A percentile compares a stretch with the other conserved stretches of the same genome.
phyloP scores from a whole-genome alignment of 2,888 invertebrate genomes.

The Cabera pusaria region DNA sequence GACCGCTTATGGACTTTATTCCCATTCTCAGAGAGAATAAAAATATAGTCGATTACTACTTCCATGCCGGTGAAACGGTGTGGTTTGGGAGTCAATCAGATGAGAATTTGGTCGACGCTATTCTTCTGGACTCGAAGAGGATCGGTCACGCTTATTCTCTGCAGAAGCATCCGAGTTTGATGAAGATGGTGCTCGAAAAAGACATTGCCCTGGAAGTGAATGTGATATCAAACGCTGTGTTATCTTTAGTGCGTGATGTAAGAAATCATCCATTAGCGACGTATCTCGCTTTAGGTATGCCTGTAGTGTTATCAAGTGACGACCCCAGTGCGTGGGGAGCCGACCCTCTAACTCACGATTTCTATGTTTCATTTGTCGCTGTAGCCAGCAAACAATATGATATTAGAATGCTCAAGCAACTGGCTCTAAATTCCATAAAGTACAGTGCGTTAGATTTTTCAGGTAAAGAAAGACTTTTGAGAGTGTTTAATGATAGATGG shows the following conservation, averaged over 20 bases:
- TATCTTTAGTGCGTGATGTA: constrained; percentile 87
- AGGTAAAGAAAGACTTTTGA: constrained; percentile 45
- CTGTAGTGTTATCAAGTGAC: constrained; percentile 90
- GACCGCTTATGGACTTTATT: constrained; percentile 84
- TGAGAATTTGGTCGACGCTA: constrained; percentile 90
- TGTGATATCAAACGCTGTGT: constrained; percentile 91
- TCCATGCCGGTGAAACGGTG: constrained; percentile 92
- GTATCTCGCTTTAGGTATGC: constrained; percentile 86
- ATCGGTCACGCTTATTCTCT: constrained; percentile 92
- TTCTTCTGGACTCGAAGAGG: constrained; percentile 88
- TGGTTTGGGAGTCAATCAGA: constrained; percentile 87
- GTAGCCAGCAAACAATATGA: constrained; percentile 88
- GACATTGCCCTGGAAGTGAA: constrained; percentile 90
- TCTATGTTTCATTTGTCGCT: constrained; percentile 90
- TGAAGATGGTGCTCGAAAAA: constrained; percentile 78
- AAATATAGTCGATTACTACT: constrained; percentile 85
- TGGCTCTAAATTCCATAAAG: constrained; percentile 89
- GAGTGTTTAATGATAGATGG: constrained; percentile 51
- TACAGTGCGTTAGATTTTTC: constrained; percentile 82
- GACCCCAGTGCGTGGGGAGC: constrained; percentile 91
- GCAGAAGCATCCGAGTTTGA: constrained; percentile 87
- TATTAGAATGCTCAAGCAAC: constrained; percentile 87
- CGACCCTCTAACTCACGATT: constrained; percentile 89
- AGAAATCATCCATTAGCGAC: constrained; percentile 89
- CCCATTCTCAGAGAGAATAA: constrained; percentile 77